A percentile compares a stretch with the other conserved stretches of the same genome.
These are phyloP conservation scores for Conchocele bisecta DNA, from an alignment of 2,888 invertebrate species.

Conservation along the genomic window DNA sequence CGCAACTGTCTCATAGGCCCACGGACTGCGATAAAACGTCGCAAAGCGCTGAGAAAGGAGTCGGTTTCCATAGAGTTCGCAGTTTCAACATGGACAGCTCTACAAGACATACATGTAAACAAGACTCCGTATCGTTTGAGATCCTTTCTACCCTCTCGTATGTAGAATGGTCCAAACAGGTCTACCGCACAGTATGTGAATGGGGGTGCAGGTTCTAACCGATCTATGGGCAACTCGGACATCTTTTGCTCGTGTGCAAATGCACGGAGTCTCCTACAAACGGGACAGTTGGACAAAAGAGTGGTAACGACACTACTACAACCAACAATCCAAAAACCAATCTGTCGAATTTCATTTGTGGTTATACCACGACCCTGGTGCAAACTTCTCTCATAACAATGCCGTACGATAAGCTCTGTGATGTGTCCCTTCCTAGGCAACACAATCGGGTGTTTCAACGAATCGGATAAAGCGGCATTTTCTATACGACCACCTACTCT, in stretches of 20 bases:
- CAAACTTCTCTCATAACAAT: not conserved
- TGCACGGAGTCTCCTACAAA: not conserved
- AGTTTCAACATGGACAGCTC: constrained; percentile 4
- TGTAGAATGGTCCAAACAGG: constrained; percentile 12
- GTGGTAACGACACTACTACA: not conserved
- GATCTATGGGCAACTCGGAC: not conserved
- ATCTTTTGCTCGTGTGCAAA: not conserved
- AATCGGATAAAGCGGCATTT: not conserved
- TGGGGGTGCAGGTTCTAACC: constrained; percentile 21
- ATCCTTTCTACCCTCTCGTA: constrained; percentile 15
- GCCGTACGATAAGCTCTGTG: not conserved
- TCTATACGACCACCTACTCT: not conserved
- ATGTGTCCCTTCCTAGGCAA: not conserved
- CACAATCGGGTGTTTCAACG: not conserved
- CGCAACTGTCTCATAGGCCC: not conserved
- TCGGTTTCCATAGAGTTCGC: not conserved
- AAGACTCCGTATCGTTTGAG: constrained; percentile 29
- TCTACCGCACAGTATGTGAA: constrained; percentile 20
- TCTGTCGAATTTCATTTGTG: not conserved
- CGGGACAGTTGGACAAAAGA: not conserved
- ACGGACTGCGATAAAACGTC: not conserved
- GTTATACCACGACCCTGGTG: not conserved
- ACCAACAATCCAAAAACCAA: constrained; percentile 1
- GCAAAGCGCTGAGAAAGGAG: not conserved
- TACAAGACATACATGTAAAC: constrained; percentile 30